Evolutionary conservation across 1,140 invertebrate genomes (phyloP).

Genomic region (Nasonia vitripennis): DNA sequence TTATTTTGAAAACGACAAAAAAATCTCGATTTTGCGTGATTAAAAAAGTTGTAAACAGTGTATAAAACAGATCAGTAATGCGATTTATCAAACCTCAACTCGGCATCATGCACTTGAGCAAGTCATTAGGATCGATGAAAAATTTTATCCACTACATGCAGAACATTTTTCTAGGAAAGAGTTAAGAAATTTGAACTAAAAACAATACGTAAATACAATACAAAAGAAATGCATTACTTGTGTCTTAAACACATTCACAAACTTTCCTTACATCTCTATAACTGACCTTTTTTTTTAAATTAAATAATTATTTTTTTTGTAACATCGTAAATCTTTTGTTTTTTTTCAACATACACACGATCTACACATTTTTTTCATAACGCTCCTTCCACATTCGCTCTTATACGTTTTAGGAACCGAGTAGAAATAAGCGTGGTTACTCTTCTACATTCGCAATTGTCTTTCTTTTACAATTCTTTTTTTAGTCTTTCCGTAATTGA

Average conservation of each 20-base stretch:
- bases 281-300: conserved; percentile 49
- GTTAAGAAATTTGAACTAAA: conserved; percentile 3
- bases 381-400: conserved; percentile 32
- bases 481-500: conserved; percentile 47
- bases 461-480: conserved; percentile 36
- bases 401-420: conserved; percentile 49
- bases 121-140: conserved; percentile 6
- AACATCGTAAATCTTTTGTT: conserved; percentile 41
- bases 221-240: conserved; percentile 38
- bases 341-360: conserved; percentile 46
- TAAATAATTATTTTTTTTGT: conserved; percentile 48
- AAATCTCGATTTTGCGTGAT: conserved; percentile 40
- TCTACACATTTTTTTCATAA: conserved; percentile 38
- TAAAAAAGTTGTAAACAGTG: conserved; percentile 43
- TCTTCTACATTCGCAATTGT: conserved; percentile 8
- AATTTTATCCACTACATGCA: conserved; percentile 7
- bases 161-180: conserved; percentile 19
- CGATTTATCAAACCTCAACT: conserved; percentile 6
- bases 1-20: conserved; percentile 37
- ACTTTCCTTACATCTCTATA: conserved; percentile 42
- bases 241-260: conserved; percentile 43
- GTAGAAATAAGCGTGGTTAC: conserved; percentile 42
- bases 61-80: conserved; percentile 44
- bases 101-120: background rate
- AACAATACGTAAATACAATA: background rate